These are phyloP conservation scores for Limonius californicus DNA, from an alignment of 1,140 invertebrate genomes.

Conservation along the genomic window DNA sequence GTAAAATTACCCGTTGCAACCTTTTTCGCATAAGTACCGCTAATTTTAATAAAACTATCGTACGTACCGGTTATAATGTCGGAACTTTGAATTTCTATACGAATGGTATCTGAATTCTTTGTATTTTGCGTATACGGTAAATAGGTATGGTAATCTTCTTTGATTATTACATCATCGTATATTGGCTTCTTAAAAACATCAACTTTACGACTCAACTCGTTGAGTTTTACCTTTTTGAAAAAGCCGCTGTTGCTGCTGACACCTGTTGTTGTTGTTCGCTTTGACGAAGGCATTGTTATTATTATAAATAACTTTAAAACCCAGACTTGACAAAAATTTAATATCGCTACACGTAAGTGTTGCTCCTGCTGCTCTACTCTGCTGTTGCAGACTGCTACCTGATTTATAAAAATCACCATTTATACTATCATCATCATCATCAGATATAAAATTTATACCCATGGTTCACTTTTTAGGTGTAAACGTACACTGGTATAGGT, in stretches of 20 bases:
- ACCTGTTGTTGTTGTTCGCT: too few species aligned
- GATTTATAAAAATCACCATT: neutral
- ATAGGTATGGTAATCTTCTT: neutral
- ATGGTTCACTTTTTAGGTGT: neutral
- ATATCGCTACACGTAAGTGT: neutral
- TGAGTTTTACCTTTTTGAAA: too few species aligned
- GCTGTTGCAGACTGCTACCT: neutral
- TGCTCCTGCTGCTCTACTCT: neutral
- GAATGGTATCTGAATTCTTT: neutral
- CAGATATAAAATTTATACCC: neutral
- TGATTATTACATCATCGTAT: neutral
- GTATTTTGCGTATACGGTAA: neutral
- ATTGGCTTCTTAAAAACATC: neutral
- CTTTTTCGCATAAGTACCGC: neutral
- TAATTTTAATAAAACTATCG: neutral
- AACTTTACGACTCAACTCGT: too few species aligned
- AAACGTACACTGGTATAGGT: neutral
- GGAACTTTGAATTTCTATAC: neutral
- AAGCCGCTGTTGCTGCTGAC: neutral
- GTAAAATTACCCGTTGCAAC: neutral
- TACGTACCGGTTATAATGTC: neutral
- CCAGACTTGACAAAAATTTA: neutral
- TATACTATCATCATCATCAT: too few species aligned
- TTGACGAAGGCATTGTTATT: too few species aligned
- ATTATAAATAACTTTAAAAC: neutral